These are phyloP conservation scores for Epizoanthus ramosus DNA, from an alignment of 92 coral and sea anemone genomes.

Conservation along the genomic window DNA sequence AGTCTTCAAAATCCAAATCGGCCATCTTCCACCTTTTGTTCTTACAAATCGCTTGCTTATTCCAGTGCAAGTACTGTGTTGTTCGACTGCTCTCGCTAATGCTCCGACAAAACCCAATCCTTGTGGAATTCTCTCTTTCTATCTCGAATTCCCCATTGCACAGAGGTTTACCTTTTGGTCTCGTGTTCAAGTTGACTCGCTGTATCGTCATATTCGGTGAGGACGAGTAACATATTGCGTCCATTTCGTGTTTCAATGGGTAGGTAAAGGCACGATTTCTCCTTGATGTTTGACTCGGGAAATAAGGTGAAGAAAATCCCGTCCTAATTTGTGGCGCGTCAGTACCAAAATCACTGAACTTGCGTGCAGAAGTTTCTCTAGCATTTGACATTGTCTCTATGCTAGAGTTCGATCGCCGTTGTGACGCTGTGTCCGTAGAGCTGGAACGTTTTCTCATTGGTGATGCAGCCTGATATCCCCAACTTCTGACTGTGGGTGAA, in stretches of 20 bases:
- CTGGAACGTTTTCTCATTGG: not conserved
- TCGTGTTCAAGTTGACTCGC: not conserved
- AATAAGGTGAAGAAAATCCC: not conserved
- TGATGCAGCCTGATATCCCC: conserved; percentile 48
- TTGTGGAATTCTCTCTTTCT: conserved; percentile 2
- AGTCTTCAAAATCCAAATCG: not conserved
- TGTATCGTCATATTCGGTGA: conserved; percentile 10
- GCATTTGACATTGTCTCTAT: not conserved
- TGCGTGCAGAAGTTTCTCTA: not conserved
- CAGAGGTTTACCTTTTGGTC: not conserved
- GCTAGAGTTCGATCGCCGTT: not conserved
- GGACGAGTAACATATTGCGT: not conserved
- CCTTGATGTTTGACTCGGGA: not conserved
- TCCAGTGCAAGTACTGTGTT: not conserved
- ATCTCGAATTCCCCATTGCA: not conserved
- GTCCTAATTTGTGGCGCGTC: not conserved
- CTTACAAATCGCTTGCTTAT: not conserved
- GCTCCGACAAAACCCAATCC: not conserved
- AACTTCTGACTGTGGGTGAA: conserved; percentile 53
- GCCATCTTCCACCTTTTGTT: not conserved
- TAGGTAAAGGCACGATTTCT: not conserved
- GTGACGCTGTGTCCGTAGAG: not conserved
- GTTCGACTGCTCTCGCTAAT: not conserved
- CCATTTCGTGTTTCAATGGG: not conserved
- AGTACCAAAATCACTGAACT: not conserved